Conservation (phyloP, 2,797 vertebrate species). For the Cossypha niveicapilla region DNA sequence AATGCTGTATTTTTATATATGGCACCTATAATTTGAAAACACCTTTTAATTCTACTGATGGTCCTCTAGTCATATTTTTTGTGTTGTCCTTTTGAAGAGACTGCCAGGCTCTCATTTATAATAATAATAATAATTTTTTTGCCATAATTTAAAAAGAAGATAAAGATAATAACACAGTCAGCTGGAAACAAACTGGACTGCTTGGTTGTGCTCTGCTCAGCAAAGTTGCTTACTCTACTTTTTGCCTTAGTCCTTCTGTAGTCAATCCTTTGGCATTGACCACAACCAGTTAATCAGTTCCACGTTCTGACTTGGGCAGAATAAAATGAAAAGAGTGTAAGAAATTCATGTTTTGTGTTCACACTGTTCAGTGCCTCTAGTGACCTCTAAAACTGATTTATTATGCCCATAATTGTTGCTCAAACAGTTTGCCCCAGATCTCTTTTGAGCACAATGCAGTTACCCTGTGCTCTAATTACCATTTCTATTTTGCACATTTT, state of each 20-base stretch:
- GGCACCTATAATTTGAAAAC: background rate
- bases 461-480: background rate
- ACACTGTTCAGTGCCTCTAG: background rate
- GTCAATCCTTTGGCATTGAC: background rate
- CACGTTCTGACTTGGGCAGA: background rate
- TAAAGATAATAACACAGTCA: background rate
- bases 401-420: background rate
- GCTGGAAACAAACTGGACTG: background rate
- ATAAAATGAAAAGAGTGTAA: background rate
- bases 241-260: background rate
- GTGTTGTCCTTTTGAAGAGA: background rate
- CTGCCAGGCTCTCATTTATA: background rate
- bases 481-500: background rate
- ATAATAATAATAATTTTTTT: background rate
- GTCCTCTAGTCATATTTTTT: background rate
- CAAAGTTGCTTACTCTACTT: background rate
- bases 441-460: background rate
- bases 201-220: background rate
- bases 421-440: background rate
- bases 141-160: background rate
- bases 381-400: background rate
- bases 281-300: background rate
- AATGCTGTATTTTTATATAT: background rate
- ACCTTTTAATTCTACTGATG: background rate
- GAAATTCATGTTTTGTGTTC: background rate